Evolutionary conservation across 2,888 invertebrate genomes (phyloP).

Genomic region (Chloroclystis v-ata): DNA sequence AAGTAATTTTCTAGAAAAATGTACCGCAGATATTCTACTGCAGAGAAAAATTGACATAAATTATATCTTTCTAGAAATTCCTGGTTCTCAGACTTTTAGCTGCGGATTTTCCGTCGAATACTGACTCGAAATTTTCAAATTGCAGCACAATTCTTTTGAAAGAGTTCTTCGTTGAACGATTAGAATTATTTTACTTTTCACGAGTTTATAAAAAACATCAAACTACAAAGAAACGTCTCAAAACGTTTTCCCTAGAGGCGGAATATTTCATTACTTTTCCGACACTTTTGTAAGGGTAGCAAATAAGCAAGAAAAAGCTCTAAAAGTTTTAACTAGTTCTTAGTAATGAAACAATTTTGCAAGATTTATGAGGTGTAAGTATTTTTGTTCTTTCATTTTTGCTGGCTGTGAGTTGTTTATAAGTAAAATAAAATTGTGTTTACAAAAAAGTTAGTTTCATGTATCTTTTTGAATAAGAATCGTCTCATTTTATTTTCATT

Average conservation of each 20-base stretch:
- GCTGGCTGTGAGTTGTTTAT: constrained; percentile 15
- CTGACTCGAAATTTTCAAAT: too few species aligned
- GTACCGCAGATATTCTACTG: constrained; percentile 3
- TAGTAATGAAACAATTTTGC: constrained; percentile 20
- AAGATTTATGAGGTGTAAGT: constrained; percentile 24
- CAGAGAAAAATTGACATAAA: constrained; percentile 5
- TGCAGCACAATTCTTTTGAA: background rate
- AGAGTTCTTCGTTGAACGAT: background rate
- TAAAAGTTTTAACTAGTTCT: constrained; percentile 21
- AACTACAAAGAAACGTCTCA: constrained; percentile 33
- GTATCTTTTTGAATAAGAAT: background rate
- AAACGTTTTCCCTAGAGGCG: constrained; percentile 34
- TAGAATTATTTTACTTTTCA: too few species aligned
- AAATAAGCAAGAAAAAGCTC: constrained; percentile 27
- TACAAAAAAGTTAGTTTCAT: background rate
- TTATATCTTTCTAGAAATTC: background rate
- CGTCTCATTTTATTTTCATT: background rate
- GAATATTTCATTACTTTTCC: constrained; percentile 45
- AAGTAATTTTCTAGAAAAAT: constrained; percentile 8
- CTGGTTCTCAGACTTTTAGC: background rate
- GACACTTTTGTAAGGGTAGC: constrained; percentile 22
- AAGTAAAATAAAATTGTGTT: background rate
- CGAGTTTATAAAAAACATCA: too few species aligned
- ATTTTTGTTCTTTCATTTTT: constrained; percentile 13
- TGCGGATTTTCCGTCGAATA: background rate